Evolutionary conservation across 2,888 invertebrate species (phyloP), one percentile per base, ranked within the genome.

Genomic region (Hofmannophila pseudospretella): DNA sequence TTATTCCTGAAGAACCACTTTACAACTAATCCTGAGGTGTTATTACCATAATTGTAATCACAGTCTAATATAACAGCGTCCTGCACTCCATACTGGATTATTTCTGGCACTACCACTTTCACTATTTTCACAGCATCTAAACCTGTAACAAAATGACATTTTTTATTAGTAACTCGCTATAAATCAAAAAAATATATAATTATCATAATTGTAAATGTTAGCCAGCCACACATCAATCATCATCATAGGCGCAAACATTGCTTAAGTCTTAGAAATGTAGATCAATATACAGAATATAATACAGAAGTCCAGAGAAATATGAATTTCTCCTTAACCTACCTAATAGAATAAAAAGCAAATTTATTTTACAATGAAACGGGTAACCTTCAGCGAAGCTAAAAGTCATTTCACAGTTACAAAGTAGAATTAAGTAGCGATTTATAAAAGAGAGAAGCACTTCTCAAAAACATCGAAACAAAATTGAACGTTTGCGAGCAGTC

Each of bases 1-100:
- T 88, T 89, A 60, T 90, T 90, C 67, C 90, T 90, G 61, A 91
- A 89, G 72, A 90, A 93, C 94, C 94, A 94, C 75, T 94, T 93
- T 19, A 94, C 91, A 38, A 93, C 91, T 22, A 94, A 77, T 5
- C 92, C 92, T 0, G 88, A 76, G 48, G 91, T 91, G 55, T 89
- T 88, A 37, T 90, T 90, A 29, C 88, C 88, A 31, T 91, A 70
- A 1, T 71, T 85, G 51, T 93, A 94, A 66, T 93, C 91, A 77
- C 94, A 94, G 76, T 94, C 94, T 61, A 94, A 78, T 41, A 93
- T 80, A 22, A 89, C 89, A 13, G 90, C 86, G 47, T 88, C 88
- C 44, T 88, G 87, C 22, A 90, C 89, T 47, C 90, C 90, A 54
- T 89, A 90, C 51, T 87, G 88, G 23, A 91, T 89, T 58, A 89